Conservation (phyloP, 2,113 vertebrate species). For the Sylvilagus bachmani region DNA sequence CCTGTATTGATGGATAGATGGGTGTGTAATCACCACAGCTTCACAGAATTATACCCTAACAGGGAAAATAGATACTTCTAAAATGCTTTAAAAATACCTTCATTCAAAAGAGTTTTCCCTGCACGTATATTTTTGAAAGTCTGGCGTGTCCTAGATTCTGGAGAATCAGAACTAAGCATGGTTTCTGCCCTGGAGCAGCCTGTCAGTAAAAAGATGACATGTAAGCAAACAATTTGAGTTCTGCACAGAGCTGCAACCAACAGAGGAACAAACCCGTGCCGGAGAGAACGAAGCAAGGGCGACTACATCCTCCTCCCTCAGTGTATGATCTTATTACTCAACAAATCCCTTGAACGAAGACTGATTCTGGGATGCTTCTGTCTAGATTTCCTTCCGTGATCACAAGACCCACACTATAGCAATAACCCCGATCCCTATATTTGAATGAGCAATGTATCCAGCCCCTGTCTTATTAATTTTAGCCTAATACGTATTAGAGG, state of each 20-base stretch:
- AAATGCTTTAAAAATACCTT: conserved; percentile 65
- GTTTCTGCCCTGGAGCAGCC: not conserved
- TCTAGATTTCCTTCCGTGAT: not conserved
- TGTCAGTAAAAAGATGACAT: not conserved
- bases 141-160: conserved; percentile 4
- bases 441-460: conserved; percentile 19
- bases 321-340: not conserved
- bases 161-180: not conserved
- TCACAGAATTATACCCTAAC: conserved; percentile 7
- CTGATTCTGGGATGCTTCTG: not conserved
- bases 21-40: not conserved
- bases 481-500: conserved; percentile 36
- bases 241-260: not conserved
- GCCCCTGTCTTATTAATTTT: conserved; percentile 52
- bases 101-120: conserved; percentile 19
- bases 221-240: not conserved
- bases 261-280: fast-evolving
- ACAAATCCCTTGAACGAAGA: not conserved
- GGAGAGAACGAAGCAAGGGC: not conserved
- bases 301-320: not conserved
- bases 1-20: not conserved
- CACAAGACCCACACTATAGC: not conserved
- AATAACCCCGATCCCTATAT: not conserved
- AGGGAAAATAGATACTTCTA: conserved; percentile 49
- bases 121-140: not conserved